phyloP scores from a whole-genome alignment of 35 echinoderm and acorn worm genomes.

The Eucidaris tribuloides region DNA sequence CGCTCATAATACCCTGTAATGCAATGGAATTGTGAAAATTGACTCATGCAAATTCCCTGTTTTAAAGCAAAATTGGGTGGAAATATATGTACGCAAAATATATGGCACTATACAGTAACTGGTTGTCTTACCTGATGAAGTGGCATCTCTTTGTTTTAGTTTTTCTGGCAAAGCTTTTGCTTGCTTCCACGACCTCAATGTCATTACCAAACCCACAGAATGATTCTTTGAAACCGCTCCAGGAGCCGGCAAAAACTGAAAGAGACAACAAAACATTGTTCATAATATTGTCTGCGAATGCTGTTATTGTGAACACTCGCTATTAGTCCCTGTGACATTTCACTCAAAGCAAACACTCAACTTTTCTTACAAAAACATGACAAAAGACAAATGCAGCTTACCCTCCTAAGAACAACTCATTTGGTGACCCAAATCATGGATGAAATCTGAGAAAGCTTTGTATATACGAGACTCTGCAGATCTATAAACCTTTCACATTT shows the following conservation, averaged over 20 bases:
- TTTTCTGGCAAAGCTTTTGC: conserved; percentile 86
- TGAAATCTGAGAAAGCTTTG: too few species aligned
- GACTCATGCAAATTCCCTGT: too few species aligned
- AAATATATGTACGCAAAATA: too few species aligned
- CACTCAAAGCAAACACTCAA: background rate
- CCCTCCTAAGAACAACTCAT: too few species aligned
- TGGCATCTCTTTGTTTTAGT: conserved; percentile 60
- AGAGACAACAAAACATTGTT: background rate
- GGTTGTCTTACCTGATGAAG: conserved; percentile 89
- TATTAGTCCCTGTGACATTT: background rate
- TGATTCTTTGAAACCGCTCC: conserved; percentile 75
- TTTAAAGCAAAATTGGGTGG: too few species aligned
- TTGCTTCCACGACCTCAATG: conserved; percentile 85
- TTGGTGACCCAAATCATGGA: too few species aligned
- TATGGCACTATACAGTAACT: too few species aligned
- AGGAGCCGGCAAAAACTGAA: conserved; percentile 75
- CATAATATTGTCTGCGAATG: too few species aligned
- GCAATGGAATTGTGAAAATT: too few species aligned
- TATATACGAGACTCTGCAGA: too few species aligned
- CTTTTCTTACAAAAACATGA: background rate
- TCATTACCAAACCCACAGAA: conserved; percentile 94
- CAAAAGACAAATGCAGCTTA: background rate
- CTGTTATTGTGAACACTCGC: background rate
- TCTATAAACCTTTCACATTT: too few species aligned
- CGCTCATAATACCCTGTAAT: too few species aligned